phyloP scores from a whole-genome alignment of 2,797 vertebrate genomes.

The Arnoldichthys spilopterus region DNA sequence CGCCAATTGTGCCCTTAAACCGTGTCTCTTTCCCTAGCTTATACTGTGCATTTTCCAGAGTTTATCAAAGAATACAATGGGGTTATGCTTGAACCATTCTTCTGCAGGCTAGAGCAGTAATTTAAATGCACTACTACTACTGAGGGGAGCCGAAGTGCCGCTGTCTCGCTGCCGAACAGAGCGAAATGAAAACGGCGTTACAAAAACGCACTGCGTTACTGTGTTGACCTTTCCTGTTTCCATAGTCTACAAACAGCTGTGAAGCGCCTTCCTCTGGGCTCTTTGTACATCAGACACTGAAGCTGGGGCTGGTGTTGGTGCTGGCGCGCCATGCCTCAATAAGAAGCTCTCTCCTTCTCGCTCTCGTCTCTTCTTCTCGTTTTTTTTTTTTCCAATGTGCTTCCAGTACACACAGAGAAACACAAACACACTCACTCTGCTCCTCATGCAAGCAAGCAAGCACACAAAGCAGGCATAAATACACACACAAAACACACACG shows the following conservation, averaged over 20 bases:
- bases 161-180: slow-evolving; percentile 73
- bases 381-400: slow-evolving; percentile 67
- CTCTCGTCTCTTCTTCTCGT: slow-evolving; percentile 68
- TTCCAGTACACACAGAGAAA: slow-evolving; percentile 69
- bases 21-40: slow-evolving; percentile 73
- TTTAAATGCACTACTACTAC: slow-evolving; percentile 79
- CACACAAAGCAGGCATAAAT: slow-evolving; percentile 36
- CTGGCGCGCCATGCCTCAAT: slow-evolving; percentile 75
- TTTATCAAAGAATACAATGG: slow-evolving; percentile 84
- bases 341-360: slow-evolving; percentile 74
- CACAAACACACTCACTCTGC: slow-evolving; percentile 64
- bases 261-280: slow-evolving; percentile 80
- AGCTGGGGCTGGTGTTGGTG: slow-evolving; percentile 69
- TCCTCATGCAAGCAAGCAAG: slow-evolving; percentile 37
- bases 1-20: slow-evolving; percentile 81
- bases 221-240: slow-evolving; percentile 81
- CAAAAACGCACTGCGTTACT: slow-evolving; percentile 74
- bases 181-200: slow-evolving; percentile 73
- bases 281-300: slow-evolving; percentile 79
- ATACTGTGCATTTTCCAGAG: slow-evolving; percentile 79
- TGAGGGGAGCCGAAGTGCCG: slow-evolving; percentile 71
- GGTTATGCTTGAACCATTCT: slow-evolving; percentile 83
- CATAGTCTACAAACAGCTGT: slow-evolving; percentile 82
- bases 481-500: slow-evolving; percentile 43
- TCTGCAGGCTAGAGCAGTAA: slow-evolving; percentile 82